phyloP scores from a whole-genome alignment of 2,888 invertebrate genomes.

The Axea sp. region DNA sequence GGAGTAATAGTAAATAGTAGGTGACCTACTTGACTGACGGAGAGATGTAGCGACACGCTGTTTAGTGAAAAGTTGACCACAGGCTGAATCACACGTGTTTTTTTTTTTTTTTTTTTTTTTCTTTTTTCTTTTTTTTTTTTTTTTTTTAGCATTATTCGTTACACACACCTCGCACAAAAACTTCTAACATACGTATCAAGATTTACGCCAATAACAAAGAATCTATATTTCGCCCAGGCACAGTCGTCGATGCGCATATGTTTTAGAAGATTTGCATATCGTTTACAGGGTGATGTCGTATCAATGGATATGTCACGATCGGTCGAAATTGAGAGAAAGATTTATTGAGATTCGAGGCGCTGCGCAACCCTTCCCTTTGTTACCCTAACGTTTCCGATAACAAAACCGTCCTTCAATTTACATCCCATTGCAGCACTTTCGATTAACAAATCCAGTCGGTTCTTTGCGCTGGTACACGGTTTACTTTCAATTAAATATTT shows the following conservation, averaged over 20 bases:
- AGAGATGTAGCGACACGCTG: too few relatives aligned
- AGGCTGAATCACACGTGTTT: too few relatives aligned
- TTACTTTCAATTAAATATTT: conserved; percentile 35
- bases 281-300: conserved; percentile 51
- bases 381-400: conserved; percentile 56
- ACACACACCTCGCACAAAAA: conserved; percentile 45
- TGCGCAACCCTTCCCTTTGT: conserved; percentile 44
- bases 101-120: too few relatives aligned
- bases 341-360: conserved; percentile 67
- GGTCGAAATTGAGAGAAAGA: conserved; percentile 70
- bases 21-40: too few relatives aligned
- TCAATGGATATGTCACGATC: conserved; percentile 56
- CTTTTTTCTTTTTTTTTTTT: not conserved
- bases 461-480: conserved; percentile 11
- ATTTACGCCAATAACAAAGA: conserved; percentile 57
- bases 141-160: conserved; percentile 33
- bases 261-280: conserved; percentile 59
- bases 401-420: conserved; percentile 61
- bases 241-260: conserved; percentile 49
- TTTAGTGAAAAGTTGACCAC: too few relatives aligned
- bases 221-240: conserved; percentile 42
- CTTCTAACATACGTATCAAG: conserved; percentile 52
- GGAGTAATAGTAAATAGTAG: too few relatives aligned
- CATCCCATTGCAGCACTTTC: conserved; percentile 53
- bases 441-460: conserved; percentile 54